Evolutionary conservation across 64 coral and sea anemone species (phyloP), one percentile per base, ranked within the genome.

Genomic region (Dendronephthya gigantea): DNA sequence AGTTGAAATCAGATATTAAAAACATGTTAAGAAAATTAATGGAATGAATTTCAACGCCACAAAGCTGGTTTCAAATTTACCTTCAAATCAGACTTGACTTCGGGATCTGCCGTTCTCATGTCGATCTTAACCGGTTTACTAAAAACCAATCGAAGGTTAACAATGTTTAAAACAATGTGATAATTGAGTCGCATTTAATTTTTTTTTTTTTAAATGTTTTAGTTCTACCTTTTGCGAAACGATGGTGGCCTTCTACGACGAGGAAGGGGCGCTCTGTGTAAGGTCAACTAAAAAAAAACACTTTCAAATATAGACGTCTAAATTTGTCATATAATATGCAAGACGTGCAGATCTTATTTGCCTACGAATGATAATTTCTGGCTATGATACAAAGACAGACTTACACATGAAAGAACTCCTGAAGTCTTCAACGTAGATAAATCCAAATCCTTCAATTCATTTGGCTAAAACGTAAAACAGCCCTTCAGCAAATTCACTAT

Each of bases 201-300:
- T n/a, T n/a, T n/a, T n/a, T 88, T 49, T 31, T 81, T 49, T 4
- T 16, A 65, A 39, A 56, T 56, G 17, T 82, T 58, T 47, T 81
- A 49, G 38, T 30, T 39, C 1, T 66, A 49, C 55, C 75, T 33
- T 65, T 91, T 91, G 16, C 81, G 55, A 36, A 87, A 72, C 33
- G 28, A 83, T 83, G 90, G 90, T 23, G 50, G 81, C 0, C 90
- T 86, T 81, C 90, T 50, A 14, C 87, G 87, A 25, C 81, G 51
- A 11, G 90, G 90, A 4, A 85, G 90, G 82, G 90, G 76, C 31
- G 90, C 90, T 45, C 90, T 39, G 59, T 86, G 36, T 48, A 29
- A 40, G 0, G 90, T 91, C 25, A 91, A 48, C 84, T 86, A 32
- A 86, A 65, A 62, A 86, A 62, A 29, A 59, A 35, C 23, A 86